Base-by-base conservation (phyloP, 1,140 invertebrate genomes). In the Ephestia elutella region DNA sequence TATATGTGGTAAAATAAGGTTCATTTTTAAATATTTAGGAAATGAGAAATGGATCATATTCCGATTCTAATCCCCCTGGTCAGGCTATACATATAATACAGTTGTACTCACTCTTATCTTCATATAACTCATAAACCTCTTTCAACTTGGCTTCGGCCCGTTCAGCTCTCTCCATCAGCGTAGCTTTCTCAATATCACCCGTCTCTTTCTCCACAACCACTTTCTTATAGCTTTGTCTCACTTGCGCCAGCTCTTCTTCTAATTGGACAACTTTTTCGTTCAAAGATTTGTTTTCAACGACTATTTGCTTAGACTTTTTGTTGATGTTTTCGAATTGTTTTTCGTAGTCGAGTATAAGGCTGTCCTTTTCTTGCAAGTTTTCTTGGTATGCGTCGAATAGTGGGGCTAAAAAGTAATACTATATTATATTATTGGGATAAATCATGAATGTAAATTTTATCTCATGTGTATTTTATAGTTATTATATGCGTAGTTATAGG, bases 381-480 rank as follows among this genome's bases (percentile, higher is more conserved):
- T 93, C 92, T 77, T 93, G 90, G 66, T 93, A 94, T 0, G 93
- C 93, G 73, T 93, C 90, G 56, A 94, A 86, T 19, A 94, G 79
- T 2, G 93, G 93, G 0, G 90, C 91, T 84, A 75, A n/a, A n/a
- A n/a, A 50, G 48, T 56, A 62, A 68, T 90, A 90, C n/a, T 11
- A 20, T 2, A 51, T 44, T 17, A 15, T 15, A 54, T 53, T 38
- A 28, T 7, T 7, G 21, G 21, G n/a, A n/a, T n/a, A n/a, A n/a
- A n/a, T n/a, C n/a, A n/a, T n/a, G n/a, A n/a, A n/a, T n/a, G n/a
- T n/a, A n/a, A n/a, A n/a, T n/a, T n/a, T n/a, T n/a, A n/a, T n/a
- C n/a, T n/a, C n/a, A n/a, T n/a, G n/a, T n/a, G n/a, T n/a, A n/a
- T n/a, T n/a, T n/a, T n/a, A n/a, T n/a, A n/a, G n/a, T n/a, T n/a